Evolutionary conservation across 2,113 vertebrate species (phyloP).

Genomic region (Ailuropoda melanoleuca): DNA sequence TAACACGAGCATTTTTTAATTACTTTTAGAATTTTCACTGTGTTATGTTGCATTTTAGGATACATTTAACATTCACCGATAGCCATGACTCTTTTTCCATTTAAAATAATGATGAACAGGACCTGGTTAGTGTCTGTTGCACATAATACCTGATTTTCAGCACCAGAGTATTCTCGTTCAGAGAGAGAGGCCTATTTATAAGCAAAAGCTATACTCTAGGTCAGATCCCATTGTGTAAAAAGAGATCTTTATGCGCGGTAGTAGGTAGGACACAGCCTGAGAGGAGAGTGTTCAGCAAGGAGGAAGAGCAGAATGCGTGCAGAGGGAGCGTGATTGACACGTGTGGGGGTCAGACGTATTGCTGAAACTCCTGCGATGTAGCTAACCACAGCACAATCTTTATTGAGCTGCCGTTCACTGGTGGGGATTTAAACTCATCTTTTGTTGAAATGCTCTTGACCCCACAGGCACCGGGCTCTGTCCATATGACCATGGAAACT

Average conservation of each 20-base stretch:
- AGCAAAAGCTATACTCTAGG: not conserved
- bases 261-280: not conserved
- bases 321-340: fast-evolving
- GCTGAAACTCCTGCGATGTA: not conserved
- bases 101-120: not conserved
- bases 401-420: not conserved
- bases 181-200: not conserved
- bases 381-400: not conserved
- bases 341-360: not conserved
- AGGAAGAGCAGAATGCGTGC: not conserved
- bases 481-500: not conserved
- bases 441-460: not conserved
- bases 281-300: not conserved
- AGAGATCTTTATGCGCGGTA: not conserved
- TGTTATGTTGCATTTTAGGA: not conserved
- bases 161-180: not conserved
- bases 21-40: not conserved
- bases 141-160: not conserved
- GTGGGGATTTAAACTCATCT: not conserved
- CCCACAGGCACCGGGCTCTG: not conserved
- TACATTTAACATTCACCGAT: not conserved
- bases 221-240: not conserved
- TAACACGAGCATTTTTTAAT: not conserved
- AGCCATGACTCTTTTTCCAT: not conserved
- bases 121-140: not conserved